Evolutionary conservation across 2,797 vertebrate genomes (phyloP).

Genomic region (Vespertilio murinus): DNA sequence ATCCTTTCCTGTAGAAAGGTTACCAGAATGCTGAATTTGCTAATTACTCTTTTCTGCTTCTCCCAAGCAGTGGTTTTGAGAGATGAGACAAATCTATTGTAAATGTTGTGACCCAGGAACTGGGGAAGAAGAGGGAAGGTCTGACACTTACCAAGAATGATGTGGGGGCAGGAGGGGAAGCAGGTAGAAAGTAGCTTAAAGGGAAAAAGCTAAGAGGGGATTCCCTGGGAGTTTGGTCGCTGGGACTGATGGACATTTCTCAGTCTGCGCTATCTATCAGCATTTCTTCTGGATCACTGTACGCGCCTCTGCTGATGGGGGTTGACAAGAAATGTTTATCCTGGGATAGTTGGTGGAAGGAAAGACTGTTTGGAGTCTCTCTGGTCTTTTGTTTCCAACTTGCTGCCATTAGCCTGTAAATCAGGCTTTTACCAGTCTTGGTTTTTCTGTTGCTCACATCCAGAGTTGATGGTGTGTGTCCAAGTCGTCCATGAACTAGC

Average conservation of each 20-base stretch:
- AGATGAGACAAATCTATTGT: not conserved
- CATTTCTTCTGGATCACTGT: conserved; percentile 36
- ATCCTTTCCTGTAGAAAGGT: not conserved
- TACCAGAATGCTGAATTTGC: conserved; percentile 35
- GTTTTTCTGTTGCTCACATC: not conserved
- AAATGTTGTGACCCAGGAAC: not conserved
- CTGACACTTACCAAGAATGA: not conserved
- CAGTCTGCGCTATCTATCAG: conserved; percentile 27
- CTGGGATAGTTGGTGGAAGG: rapidly evolving
- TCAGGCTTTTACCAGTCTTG: not conserved
- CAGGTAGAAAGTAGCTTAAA: not conserved
- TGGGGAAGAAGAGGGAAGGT: not conserved
- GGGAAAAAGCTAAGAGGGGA: not conserved
- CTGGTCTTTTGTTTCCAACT: not conserved
- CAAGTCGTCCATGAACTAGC: not conserved
- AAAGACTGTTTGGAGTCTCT: not conserved
- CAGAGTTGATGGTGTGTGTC: not conserved
- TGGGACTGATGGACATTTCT: conserved; percentile 29
- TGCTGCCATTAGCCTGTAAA: not conserved
- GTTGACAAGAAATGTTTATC: conserved; percentile 40
- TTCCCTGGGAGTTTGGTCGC: not conserved
- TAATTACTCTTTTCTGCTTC: conserved; percentile 24
- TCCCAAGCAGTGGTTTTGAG: conserved; percentile 32
- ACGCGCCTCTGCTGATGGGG: not conserved
- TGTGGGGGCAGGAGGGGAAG: not conserved